Base-by-base conservation (phyloP, 1,140 invertebrate genomes). In the Drusus annulatus region DNA sequence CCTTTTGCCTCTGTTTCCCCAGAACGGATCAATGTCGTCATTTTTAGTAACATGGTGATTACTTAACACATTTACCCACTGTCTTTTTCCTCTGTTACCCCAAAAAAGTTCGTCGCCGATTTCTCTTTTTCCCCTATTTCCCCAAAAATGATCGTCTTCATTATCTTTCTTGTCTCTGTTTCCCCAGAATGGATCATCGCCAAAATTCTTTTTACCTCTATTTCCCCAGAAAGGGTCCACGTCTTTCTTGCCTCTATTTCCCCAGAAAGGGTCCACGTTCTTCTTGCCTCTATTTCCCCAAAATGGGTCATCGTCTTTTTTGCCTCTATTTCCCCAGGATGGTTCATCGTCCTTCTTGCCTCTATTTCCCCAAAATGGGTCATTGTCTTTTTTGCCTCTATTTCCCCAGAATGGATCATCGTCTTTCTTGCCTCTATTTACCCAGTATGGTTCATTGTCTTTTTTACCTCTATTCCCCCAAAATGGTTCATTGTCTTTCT, bases 401-500 rank as follows among this genome's bases (percentile, higher is more conserved):
- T 84, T 86, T 5, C 80, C 83, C 83, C 84, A 85, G 77, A 85
- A 86, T 7, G 85, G 86, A n/a, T 87, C 82, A 36, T 86, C 80
- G 76, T 85, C 81, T 62, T 84, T 81, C 45, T 84, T 85, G n/a
- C 86, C 87, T 31, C 85, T 85, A 65, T 83, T 87, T 31, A 84
- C 86, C 86, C 86, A 86, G 80, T 88, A 86, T 10, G 84, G 82
- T 36, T 85, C 84, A 50, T 51, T 52, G 28, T 84, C 82, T 63
- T 85, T 83, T 45, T 84, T 86, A 21, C 87, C 87, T 23, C 85
- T 85, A 65, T 84, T 87, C 28, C 85, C 86, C 86, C 86, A 87
- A 83, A 28, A 28, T 28, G 25, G 25, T 2, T 84, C 81, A 23
- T 86, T 81, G 17, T 85, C 73, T 36, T 86, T 81, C 51, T 86